phyloP scores from a whole-genome alignment of 2,113 vertebrate species.

The Bos indicus region DNA sequence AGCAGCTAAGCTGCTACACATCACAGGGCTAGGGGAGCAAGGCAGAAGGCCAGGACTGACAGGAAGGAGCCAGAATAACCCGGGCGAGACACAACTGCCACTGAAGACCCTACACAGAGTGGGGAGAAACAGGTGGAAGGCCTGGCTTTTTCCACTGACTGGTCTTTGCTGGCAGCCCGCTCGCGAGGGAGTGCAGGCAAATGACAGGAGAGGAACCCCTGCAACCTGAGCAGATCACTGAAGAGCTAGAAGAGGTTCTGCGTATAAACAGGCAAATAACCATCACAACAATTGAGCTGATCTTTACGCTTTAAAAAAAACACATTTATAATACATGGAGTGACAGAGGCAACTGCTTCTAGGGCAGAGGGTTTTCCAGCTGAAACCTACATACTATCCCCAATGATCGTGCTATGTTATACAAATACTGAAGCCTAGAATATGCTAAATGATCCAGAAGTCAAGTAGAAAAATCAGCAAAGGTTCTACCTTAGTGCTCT shows the following conservation, averaged over 20 bases:
- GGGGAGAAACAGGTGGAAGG: neutral
- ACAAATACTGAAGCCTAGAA: neutral
- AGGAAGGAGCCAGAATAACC: neutral
- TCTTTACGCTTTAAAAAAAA: neutral
- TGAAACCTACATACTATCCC: neutral
- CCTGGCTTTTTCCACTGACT: no score
- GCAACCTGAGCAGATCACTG: neutral
- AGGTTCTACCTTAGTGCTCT: neutral
- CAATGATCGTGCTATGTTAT: rapidly evolving
- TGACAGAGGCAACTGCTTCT: neutral
- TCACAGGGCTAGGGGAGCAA: rapidly evolving
- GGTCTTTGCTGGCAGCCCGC: neutral
- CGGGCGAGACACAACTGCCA: neutral
- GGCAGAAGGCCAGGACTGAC: neutral
- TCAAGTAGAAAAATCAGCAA: neutral
- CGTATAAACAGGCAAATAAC: neutral
- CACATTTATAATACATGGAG: no score
- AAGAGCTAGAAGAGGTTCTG: neutral
- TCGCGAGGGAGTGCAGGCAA: neutral
- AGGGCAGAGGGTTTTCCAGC: neutral
- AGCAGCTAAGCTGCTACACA: neutral
- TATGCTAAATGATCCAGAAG: neutral
- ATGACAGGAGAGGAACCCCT: neutral
- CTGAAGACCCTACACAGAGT: neutral
- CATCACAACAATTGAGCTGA: neutral